phyloP scores from a whole-genome alignment of 2,113 vertebrate species.

The Mobula birostris region DNA sequence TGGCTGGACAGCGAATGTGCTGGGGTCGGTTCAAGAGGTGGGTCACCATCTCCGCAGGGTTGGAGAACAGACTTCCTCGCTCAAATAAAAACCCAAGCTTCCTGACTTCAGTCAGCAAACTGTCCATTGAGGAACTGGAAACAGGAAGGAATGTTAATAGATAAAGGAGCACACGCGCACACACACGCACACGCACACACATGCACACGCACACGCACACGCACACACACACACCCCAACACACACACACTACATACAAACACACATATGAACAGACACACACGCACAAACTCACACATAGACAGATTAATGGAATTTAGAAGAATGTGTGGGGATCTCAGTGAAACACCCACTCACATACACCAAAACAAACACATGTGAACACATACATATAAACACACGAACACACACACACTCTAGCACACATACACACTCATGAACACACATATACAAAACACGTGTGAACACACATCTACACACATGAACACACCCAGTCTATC shows the following conservation, averaged over 20 bases:
- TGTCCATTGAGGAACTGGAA: constrained; percentile 72
- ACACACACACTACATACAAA: background rate
- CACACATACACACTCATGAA: background rate
- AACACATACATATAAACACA: background rate
- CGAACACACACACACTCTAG: background rate
- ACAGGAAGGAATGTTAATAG: constrained; percentile 76
- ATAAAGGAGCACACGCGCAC: constrained; percentile 50
- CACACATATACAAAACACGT: background rate
- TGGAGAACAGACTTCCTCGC: constrained; percentile 79
- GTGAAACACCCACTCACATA: background rate
- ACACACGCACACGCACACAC: background rate
- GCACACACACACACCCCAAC: background rate
- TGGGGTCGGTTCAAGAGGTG: constrained; percentile 80
- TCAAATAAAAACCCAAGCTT: constrained; percentile 70
- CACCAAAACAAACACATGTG: background rate
- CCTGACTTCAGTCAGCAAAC: constrained; percentile 64
- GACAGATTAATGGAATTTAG: too few relatives aligned
- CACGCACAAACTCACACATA: background rate
- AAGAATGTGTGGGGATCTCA: too few relatives aligned
- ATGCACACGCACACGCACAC: background rate
- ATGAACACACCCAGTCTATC: too few relatives aligned
- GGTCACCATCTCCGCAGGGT: constrained; percentile 69
- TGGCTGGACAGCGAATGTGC: background rate
- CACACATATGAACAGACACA: background rate
- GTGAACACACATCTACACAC: too few relatives aligned